Evolutionary conservation across 2,797 vertebrate species (phyloP).

Genomic region (Gadopsis marmoratus): DNA sequence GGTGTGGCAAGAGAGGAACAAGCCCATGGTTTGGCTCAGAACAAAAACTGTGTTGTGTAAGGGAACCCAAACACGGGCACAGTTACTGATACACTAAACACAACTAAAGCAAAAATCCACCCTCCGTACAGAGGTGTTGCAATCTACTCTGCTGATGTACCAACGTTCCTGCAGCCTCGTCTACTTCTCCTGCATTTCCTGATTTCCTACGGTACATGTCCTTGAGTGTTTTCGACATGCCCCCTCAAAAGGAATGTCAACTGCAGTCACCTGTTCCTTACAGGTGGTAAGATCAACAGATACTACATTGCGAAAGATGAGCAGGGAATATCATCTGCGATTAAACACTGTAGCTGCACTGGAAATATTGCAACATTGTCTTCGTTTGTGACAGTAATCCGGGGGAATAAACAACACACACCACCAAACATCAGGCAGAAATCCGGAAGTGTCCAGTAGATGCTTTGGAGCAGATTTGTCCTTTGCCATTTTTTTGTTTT

Average conservation of each 20-base stretch:
- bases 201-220: conserved; percentile 4
- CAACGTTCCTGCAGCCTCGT: conserved; percentile 33
- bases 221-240: conserved; percentile 20
- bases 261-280: conserved; percentile 21
- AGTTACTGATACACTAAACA: conserved; percentile 9
- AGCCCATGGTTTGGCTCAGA: conserved; percentile 47
- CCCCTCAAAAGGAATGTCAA: neutral
- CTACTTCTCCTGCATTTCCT: conserved; percentile 21
- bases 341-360: conserved; percentile 10
- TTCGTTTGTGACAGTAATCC: conserved; percentile 15
- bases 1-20: conserved; percentile 53
- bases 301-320: conserved; percentile 15
- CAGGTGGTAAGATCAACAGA: conserved; percentile 4
- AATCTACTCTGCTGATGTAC: conserved; percentile 24
- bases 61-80: conserved; percentile 17
- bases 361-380: conserved; percentile 22
- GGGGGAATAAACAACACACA: neutral
- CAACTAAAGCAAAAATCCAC: conserved; percentile 14
- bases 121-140: conserved; percentile 26
- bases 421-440: neutral
- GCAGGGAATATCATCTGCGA: neutral
- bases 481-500: neutral
- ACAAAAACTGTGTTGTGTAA: conserved; percentile 55
- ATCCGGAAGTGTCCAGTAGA: conserved; percentile 2
- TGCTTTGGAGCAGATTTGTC: conserved; percentile 5